Evolutionary conservation across 2,888 invertebrate species (phyloP).

Genomic region (Rhingia rostrata): DNA sequence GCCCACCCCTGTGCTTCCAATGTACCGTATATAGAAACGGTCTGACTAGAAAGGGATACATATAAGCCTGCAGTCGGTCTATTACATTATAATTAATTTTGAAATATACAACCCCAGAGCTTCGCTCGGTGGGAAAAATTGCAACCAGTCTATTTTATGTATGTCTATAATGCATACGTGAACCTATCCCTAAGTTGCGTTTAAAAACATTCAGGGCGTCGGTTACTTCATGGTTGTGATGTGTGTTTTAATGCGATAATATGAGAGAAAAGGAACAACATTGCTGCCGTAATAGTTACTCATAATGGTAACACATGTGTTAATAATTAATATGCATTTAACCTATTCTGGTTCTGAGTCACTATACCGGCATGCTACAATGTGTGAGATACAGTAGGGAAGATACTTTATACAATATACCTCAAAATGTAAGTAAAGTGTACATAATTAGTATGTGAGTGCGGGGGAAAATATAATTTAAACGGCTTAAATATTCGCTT

Average conservation of each 20-base stretch:
- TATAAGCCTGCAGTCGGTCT: constrained; percentile 67
- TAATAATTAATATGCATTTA: constrained; percentile 72
- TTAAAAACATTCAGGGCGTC: constrained; percentile 53
- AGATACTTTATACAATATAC: constrained; percentile 3
- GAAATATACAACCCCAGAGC: constrained; percentile 62
- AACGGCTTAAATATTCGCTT: too few species aligned
- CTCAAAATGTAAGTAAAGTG: constrained; percentile 15
- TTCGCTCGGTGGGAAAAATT: constrained; percentile 66
- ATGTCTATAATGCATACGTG: constrained; percentile 15
- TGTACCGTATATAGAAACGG: not conserved
- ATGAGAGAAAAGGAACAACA: constrained; percentile 63
- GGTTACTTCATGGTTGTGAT: constrained; percentile 61
- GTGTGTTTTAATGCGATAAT: constrained; percentile 73
- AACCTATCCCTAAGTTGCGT: constrained; percentile 26
- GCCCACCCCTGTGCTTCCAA: constrained; percentile 31
- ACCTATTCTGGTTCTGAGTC: constrained; percentile 61
- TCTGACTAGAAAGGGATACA: constrained; percentile 25
- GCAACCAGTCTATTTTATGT: constrained; percentile 40
- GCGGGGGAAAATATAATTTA: not conserved
- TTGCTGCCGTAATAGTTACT: constrained; percentile 35
- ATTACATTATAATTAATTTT: constrained; percentile 74
- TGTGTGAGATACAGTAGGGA: constrained; percentile 27
- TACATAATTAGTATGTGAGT: not conserved
- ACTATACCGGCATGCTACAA: constrained; percentile 30
- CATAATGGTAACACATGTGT: constrained; percentile 61